A percentile compares a stretch with the other conserved stretches of the same genome.
These are phyloP conservation scores for Eupristina koningsbergeri DNA, from an alignment of 1,140 invertebrate genomes.

Conservation along the genomic window DNA sequence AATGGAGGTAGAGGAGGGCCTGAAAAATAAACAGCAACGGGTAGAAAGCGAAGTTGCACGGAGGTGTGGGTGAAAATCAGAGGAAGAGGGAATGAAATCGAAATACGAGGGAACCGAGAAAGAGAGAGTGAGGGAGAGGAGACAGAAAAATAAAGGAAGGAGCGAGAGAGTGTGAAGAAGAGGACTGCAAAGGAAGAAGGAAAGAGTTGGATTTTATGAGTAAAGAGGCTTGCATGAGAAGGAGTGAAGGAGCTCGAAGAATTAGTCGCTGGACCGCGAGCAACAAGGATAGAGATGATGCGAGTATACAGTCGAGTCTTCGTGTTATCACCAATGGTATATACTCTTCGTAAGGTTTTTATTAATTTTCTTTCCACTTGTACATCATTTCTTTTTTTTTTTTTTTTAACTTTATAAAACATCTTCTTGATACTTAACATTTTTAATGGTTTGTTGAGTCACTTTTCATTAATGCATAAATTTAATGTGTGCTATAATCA, in stretches of 20 bases:
- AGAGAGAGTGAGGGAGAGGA: no score
- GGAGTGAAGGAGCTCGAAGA: conserved; percentile 21
- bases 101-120: background rate
- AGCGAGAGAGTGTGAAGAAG: conserved; percentile 13
- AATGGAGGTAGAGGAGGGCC: background rate
- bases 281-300: conserved; percentile 9
- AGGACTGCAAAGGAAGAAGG: conserved; percentile 3
- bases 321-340: conserved; percentile 1
- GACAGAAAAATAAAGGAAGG: background rate
- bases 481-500: no score
- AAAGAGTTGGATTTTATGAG: conserved; percentile 16
- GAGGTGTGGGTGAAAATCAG: background rate
- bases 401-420: no score
- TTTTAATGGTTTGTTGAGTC: no score
- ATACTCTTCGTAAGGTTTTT: background rate
- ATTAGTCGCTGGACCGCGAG: conserved; percentile 25
- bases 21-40: background rate
- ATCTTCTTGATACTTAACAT: no score
- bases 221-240: background rate
- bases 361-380: background rate
- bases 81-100: background rate
- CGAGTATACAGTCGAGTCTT: conserved; percentile 5
- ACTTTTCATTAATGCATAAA: no score
- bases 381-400: background rate
- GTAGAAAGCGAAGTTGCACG: background rate